These are phyloP conservation scores for Tympanoctomys barrerae DNA, from an alignment of 2,797 vertebrate genomes.

Conservation along the genomic window DNA sequence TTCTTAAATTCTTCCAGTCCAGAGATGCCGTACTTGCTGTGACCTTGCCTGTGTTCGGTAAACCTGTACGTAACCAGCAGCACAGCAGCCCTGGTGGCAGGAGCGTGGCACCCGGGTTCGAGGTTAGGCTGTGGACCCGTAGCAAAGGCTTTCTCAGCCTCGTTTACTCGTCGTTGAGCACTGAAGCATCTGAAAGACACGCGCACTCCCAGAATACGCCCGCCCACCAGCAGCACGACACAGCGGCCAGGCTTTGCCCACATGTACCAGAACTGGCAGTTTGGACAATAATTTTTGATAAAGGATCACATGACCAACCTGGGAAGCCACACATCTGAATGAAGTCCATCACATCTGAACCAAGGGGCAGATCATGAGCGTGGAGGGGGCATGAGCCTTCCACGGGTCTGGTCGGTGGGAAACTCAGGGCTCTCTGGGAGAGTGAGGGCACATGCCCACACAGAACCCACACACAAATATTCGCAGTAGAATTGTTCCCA, in stretches of 20 bases:
- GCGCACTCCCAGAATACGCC: neutral
- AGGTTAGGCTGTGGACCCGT: neutral
- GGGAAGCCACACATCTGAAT: neutral
- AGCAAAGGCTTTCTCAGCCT: conserved; percentile 5
- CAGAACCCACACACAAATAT: neutral
- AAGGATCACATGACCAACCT: neutral
- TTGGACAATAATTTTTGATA: neutral
- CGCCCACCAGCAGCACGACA: neutral
- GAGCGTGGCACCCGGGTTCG: neutral
- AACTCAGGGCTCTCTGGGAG: neutral
- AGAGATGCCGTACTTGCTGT: neutral
- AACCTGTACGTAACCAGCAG: neutral
- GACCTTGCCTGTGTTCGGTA: neutral
- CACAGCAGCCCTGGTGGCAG: neutral
- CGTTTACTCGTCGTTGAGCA: neutral
- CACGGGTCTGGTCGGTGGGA: neutral
- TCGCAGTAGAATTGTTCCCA: neutral
- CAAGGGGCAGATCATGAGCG: neutral
- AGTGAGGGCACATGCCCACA: neutral
- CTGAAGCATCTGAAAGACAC: neutral
- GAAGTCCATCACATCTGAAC: neutral
- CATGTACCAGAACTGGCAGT: neutral
- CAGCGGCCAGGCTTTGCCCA: neutral
- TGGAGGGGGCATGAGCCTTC: neutral
- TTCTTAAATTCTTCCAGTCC: neutral